phyloP scores from a whole-genome alignment of 2,797 vertebrate genomes.

The Coendou prehensilis region DNA sequence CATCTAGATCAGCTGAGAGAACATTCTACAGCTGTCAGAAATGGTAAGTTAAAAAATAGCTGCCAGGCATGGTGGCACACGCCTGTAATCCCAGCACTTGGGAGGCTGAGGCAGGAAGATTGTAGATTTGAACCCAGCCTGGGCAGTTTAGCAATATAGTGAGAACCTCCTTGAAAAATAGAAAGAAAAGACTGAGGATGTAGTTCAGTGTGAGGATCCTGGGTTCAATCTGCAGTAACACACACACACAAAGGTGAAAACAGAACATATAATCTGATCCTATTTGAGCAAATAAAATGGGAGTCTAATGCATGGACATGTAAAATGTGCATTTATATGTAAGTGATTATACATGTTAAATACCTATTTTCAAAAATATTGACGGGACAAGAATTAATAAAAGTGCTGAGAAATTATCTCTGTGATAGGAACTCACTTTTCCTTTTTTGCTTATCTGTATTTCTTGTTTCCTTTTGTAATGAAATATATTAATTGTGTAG shows the following conservation, averaged over 20 bases:
- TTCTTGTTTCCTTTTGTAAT: background rate
- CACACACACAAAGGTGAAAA: background rate
- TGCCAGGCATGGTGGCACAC: background rate
- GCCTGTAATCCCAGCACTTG: background rate
- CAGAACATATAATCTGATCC: rapidly evolving
- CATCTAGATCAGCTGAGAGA: background rate
- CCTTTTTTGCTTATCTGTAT: background rate
- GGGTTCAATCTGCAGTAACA: background rate
- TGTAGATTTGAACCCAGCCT: background rate
- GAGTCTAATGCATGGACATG: background rate
- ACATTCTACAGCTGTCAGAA: background rate
- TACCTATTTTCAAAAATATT: background rate
- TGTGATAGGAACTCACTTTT: background rate
- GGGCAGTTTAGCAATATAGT: background rate
- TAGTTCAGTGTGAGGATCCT: background rate
- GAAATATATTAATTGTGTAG: background rate
- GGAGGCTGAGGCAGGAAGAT: background rate
- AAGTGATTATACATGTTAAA: background rate
- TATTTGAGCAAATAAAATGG: background rate
- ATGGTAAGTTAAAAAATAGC: background rate
- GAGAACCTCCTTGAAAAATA: background rate
- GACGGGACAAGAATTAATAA: background rate
- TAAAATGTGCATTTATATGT: background rate
- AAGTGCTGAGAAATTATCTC: background rate
- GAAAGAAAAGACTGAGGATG: background rate